Evolutionary conservation across 2,797 vertebrate species (phyloP), one percentile per base, ranked within the genome.

Genomic region (Gastrophryne carolinensis): DNA sequence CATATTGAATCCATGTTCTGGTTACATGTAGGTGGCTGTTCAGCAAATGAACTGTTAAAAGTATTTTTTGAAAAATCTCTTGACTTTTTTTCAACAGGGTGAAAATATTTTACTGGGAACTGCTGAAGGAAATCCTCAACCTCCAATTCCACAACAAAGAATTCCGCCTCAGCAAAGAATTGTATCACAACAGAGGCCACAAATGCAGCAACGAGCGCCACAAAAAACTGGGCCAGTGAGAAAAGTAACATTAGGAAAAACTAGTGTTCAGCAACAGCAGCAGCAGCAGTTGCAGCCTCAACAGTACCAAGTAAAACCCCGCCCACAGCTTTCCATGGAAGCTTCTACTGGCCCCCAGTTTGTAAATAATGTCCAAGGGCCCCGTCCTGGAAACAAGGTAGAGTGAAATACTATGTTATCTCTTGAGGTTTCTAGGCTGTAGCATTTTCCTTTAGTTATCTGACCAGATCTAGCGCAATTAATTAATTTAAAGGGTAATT

Each of bases 191-290:
- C 63, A 49, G 12, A 70, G 74, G 37, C 72, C 2, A 13, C 64
- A 92, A 88, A 84, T 39, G 17, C 92, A 90, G 63, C 87, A 87
- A 0, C 87, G 72, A 29, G 80, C 84, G 65, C 85, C 19, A 12
- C 90, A 91, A 72, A 85, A 75, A 87, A 84, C 92, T 86, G 83
- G 89, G 61, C 82, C 92, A 71, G 85, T 92, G 71, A 90, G 96
- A 86, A 98, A 96, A 91, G 94, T 98, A 81, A 95, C 94, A 15
- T 86, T 97, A 88, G 90, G 89, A 80, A 90, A 89, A 72, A 87
- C 87, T 69, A 73, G 85, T 30, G 84, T 80, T 29, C 90, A 83
- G 10, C 90, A 83, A 8, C 90, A 89, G 78, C 92, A 87, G 72
- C 89, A 89, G 78, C 91, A 89, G 75, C 89, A 83, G 11, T 86